phyloP scores from a whole-genome alignment of 2,113 vertebrate genomes.

The Heterocephalus glaber region DNA sequence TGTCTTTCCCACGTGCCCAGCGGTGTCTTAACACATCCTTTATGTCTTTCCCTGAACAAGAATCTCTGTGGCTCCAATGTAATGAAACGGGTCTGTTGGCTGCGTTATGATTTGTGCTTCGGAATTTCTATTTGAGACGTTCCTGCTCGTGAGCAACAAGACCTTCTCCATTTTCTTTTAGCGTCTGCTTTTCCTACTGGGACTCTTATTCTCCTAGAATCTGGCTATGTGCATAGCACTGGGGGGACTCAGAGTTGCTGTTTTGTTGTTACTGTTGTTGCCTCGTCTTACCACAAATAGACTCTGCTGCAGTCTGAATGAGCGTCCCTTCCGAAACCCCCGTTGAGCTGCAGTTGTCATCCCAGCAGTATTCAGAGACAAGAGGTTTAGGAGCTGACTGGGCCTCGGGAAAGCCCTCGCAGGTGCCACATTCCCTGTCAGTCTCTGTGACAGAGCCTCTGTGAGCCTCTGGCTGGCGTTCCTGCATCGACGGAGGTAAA shows the following conservation, averaged over 20 bases:
- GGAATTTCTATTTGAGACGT: neutral
- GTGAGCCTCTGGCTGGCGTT: neutral
- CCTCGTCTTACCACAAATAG: neutral
- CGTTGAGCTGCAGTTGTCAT: neutral
- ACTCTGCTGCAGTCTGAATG: too few relatives aligned
- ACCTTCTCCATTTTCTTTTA: neutral
- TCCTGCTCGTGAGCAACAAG: rapidly evolving
- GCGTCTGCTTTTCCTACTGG: neutral
- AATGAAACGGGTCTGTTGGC: neutral
- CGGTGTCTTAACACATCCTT: neutral
- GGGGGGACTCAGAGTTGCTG: neutral
- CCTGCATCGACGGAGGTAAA: neutral
- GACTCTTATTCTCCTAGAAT: neutral
- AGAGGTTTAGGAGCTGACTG: neutral
- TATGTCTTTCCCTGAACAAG: neutral
- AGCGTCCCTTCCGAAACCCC: neutral
- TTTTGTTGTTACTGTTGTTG: neutral
- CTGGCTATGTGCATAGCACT: neutral
- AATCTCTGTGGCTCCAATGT: neutral
- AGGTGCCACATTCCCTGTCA: neutral
- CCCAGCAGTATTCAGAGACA: too few relatives aligned
- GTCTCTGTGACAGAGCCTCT: too few relatives aligned
- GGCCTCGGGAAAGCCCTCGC: neutral
- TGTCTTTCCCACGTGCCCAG: neutral
- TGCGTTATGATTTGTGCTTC: neutral